Base-by-base conservation (phyloP, 2,888 invertebrate genomes). In the Cerastis leucographa region DNA sequence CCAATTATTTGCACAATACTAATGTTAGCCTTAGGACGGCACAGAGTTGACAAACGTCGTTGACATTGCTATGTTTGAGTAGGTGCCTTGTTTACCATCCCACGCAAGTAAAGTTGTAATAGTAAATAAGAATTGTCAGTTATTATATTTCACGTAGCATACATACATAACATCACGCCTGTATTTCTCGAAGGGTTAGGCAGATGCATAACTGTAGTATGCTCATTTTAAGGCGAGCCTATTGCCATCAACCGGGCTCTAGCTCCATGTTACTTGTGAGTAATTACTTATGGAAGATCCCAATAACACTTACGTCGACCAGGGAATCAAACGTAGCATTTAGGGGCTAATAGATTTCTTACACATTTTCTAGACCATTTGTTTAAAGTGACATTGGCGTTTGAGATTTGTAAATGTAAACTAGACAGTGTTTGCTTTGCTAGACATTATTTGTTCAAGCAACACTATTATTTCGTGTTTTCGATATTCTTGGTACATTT, bases 21-120 rank as follows among this genome's bases (percentile, higher is more conserved):
- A 35, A 61, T 42, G 17, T 69, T 59, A n/a, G n/a, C n/a, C n/a
- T n/a, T n/a, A 54, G 42, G 8, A 35, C 42, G 19, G 7, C 22
- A 56, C 17, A 40, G 14, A 54, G 46, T 44, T 56, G 25, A 51
- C 22, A 51, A 44, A 56, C 25, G n/a, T 51, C 25, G 51, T 64
- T 73, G 70, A 61, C 68, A 74, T 64, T 44, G 35, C 9, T 68
- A 25, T 74, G 19, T 71, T 54, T 29, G 65, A 68, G 67, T 68
- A 74, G 68, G 51, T 59, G 42, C n/a, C 22, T 70, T 80, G 84
- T 83, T 83, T 83, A 83, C 84, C 80, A 42, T 64, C 85, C 85
- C 83, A 85, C 85, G 83, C 76, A 61, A 80, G 12, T 69, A 77
- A 61, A 61, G 64, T 85, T 76, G 76, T 81, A 84, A 78, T 71